Evolutionary conservation across 2,888 invertebrate genomes (phyloP).

Genomic region (Halictus ligatus): DNA sequence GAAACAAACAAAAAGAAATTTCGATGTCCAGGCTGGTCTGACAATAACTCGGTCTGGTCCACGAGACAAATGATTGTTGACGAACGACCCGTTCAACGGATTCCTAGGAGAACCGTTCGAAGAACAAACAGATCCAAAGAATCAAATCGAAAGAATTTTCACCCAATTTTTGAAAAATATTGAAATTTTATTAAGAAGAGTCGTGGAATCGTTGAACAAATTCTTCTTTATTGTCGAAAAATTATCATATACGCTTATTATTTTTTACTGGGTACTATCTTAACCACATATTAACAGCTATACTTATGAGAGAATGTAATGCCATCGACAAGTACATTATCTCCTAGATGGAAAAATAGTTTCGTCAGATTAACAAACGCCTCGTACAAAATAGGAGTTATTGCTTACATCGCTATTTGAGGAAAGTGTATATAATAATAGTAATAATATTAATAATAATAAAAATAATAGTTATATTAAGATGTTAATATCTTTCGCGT

Average conservation of each 20-base stretch:
- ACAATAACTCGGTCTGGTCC: background rate
- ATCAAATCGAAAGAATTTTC: background rate
- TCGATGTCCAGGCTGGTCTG: constrained; percentile 18
- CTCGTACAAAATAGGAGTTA: constrained; percentile 66
- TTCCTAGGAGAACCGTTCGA: too few species aligned
- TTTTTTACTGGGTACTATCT: constrained; percentile 44
- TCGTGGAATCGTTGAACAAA: constrained; percentile 65
- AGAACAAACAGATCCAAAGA: constrained; percentile 23
- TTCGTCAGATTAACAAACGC: constrained; percentile 52
- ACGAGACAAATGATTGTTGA: background rate
- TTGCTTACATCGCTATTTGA: constrained; percentile 60
- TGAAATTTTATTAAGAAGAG: constrained; percentile 70
- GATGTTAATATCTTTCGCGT: constrained; percentile 45
- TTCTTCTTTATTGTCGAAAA: constrained; percentile 59
- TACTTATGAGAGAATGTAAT: constrained; percentile 41
- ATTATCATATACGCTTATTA: constrained; percentile 41
- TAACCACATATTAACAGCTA: constrained; percentile 53
- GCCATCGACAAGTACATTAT: constrained; percentile 43
- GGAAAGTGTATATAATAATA: constrained; percentile 52
- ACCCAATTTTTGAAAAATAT: constrained; percentile 59
- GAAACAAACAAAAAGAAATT: constrained; percentile 53
- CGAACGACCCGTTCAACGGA: background rate
- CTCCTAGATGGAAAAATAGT: constrained; percentile 61
- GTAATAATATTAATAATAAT: background rate
- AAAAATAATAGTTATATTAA: background rate